Evolutionary conservation across 1,140 invertebrate species (phyloP), one percentile per base, ranked within the genome.

Genomic region (Bombus balteatus): DNA sequence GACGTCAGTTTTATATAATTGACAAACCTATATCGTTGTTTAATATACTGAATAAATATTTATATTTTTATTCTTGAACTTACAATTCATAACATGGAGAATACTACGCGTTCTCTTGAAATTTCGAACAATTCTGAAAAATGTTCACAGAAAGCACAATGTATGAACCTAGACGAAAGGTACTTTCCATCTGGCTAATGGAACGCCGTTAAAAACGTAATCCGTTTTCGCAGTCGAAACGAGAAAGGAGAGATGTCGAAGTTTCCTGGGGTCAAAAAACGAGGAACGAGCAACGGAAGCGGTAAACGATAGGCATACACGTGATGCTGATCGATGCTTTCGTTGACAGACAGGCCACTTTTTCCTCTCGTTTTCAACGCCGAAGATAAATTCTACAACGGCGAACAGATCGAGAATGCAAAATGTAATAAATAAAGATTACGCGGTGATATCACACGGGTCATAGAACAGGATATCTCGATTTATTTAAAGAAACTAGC

Each of bases 261-360:
- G 34, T 70, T 59, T 43, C 34, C 12, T 15, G 22, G 4, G 1
- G 1, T 53, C 47, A 12, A 10, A 18, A 34, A 18, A 28, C n/a
- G 47, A 13, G 32, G 37, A 37, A 68, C 22, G 39, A 39, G 39
- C 5, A 57, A 59, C 5, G 43, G 15, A 70, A 68, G 25, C 32
- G 39, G 32, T 34, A 47, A 77, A 83, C 81, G 43, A 68, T 77
- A 83, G 68, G 81, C 73, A 77, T 68, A 76, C 62, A 47, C 73
- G 59, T 57, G 73, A 83, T 76, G 59, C 28, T 83, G 81, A 83
- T 83, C 73, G 81, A 77, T 83, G 57, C 28, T 34, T 62, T 18
- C 13, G n/a, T 32, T 76, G 34, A 39, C 22, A 25, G 41, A 65
- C 41, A 12, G 34, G 22, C 3, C 12, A 66, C 22, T 70, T 77